Evolutionary conservation across 2,888 invertebrate species (phyloP), one percentile per base, ranked within the genome.

Genomic region (Microplitis manilae): DNA sequence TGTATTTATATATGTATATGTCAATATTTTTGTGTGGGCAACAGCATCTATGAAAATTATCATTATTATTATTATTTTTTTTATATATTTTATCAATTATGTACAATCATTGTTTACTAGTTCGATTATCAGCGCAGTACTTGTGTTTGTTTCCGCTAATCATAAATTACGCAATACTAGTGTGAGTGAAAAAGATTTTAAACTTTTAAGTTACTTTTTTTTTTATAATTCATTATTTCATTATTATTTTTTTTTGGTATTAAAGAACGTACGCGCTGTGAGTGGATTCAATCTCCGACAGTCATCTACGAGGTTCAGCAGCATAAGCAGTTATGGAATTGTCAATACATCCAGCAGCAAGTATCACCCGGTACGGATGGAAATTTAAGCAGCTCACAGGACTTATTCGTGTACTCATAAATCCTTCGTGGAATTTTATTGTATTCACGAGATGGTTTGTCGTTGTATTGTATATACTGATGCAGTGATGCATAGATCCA

Each of bases 351-450:
- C 97, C 97, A 82, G 96, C 95, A 80, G 96, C 97, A 87, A 98
- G 91, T 80, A 94, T 93, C 83, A 96, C 94, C 87, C 95, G 94
- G 88, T 96, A 94, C 60, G 97, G 96, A 90, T 98, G 98, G 91
- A 97, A 98, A 82, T 95, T 94, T 85, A 98, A 92, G 88, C 96
- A 97, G 83, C 94, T 94, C 79, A 97, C 95, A 67, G 97, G 95
- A 17, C 96, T 96, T 84, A 96, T 96, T 87, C 96, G 93, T 15
- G 93, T 92, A 79, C 94, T 94, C 93, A 96, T 95, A 91, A 98
- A 97, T 75, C 98, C 97, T 88, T 98, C 97, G 90, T 97, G 96
- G 90, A 95, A 95, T 88, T 95, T 95, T 87, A 98, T 94, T 4
- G 94, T 93, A 90, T 95, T 96, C 77, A 97, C 92, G 67, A 92